These are phyloP conservation scores for Phasianus colchicus DNA, from an alignment of 2,113 vertebrate species.

Conservation along the genomic window DNA sequence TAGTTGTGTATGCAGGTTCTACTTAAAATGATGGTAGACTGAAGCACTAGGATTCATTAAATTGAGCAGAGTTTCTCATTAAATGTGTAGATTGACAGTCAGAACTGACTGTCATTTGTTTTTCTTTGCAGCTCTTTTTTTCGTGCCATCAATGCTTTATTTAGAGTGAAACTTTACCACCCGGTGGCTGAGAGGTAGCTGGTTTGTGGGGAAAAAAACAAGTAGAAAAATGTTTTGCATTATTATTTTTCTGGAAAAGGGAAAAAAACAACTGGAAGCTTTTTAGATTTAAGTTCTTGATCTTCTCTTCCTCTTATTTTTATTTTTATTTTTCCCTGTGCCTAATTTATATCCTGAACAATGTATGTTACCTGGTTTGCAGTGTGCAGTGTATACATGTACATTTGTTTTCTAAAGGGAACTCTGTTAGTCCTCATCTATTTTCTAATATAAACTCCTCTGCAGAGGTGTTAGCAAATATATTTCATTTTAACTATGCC, in stretches of 20 bases:
- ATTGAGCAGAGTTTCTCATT: constrained; percentile 77
- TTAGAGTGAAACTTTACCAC: constrained; percentile 51
- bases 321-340: not conserved
- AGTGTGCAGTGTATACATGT: not conserved
- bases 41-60: constrained; percentile 76
- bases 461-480: constrained; percentile 44
- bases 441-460: constrained; percentile 54
- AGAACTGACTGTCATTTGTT: constrained; percentile 65
- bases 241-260: constrained; percentile 2
- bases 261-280: constrained; percentile 1
- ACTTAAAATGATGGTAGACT: constrained; percentile 57
- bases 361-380: constrained; percentile 21
- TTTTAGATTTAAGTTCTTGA: constrained; percentile 41
- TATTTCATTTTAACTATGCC: constrained; percentile 66
- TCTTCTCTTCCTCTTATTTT: constrained; percentile 10
- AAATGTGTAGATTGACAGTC: constrained; percentile 79
- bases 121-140: constrained; percentile 45
- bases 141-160: constrained; percentile 42
- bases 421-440: not conserved
- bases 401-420: constrained; percentile 48
- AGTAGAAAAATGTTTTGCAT: constrained; percentile 1
- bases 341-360: constrained; percentile 22
- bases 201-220: not conserved
- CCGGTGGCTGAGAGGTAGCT: not conserved
- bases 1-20: constrained; percentile 50